Evolutionary conservation across 2,797 vertebrate genomes (phyloP), one percentile per base, ranked within the genome.

Genomic region (Karalla daura): DNA sequence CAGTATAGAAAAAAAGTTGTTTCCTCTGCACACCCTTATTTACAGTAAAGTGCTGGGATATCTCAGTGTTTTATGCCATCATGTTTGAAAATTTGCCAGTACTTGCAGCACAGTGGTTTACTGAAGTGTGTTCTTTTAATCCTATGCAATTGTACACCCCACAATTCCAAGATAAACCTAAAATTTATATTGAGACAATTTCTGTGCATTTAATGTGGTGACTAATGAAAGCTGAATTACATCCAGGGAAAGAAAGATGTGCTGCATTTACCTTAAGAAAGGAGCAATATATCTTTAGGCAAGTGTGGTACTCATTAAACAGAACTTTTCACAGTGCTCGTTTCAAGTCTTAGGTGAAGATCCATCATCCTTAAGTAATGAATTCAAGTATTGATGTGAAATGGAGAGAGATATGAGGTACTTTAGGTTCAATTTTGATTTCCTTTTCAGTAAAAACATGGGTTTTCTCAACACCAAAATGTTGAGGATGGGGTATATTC

Each of bases 11-110:
- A 84, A 80, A 80, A 55, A 72, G 25, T 51, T 1, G 8, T 53
- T 77, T 86, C 60, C 75, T 81, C 54, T 80, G 43, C 37, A 63
- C 66, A 81, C 58, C 63, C 18, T 17, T 49, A 68, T 35, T 62
- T 77, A 36, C 69, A 70, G 39, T 13, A 24, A 58, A 61, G 46
- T 24, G 21, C 52, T 37, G 40, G 66, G 47, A 76, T 73, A 67
- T 70, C 58, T 63, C 56, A 63, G 58, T 59, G 28, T 64, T 63
- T 80, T 55, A 52, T 60, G 61, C n/a, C 17, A 71, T 70, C 55
- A 53, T 73, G 61, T 27, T 70, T 46, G 25, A 32, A 68, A 80
- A 83, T 73, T 49, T 58, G 53, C 67, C 50, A 32, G 41, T 76
- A 78, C 74, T 70, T 36, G 71, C 39, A 43, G 36, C 7, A 30